Base-by-base conservation (phyloP, 2,797 vertebrate genomes). In the Pangasius djambal region DNA sequence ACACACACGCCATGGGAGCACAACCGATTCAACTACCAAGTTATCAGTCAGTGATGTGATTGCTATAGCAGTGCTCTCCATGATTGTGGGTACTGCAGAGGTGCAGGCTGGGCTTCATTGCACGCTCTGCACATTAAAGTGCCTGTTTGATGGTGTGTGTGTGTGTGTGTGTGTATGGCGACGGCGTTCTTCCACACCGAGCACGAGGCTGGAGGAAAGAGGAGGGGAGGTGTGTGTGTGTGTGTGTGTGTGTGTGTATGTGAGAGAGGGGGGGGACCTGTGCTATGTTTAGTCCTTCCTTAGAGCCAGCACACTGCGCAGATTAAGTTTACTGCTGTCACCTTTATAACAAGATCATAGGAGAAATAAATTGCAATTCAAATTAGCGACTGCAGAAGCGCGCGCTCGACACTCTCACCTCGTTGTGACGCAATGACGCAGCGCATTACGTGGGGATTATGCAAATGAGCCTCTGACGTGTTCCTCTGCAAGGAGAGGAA, bases 401-500 rank as follows among this genome's bases (percentile, higher is more conserved):
- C 50, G 65, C 74, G 59, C 57, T 28, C 12, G 7, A 25, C 37
- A 20, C n/a, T 55, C 57, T 37, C 55, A 59, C 74, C 63, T 20
- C 37, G 83, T 28, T n/a, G 59, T 92, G 92, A 92, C 87, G 91
- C 90, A 84, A 87, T 85, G 83, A 85, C 83, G 65, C 78, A 75
- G 69, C 57, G 52, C 86, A 57, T 87, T 88, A 86, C 88, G 79
- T 87, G 92, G 92, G 89, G n/a, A 87, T 82, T 87, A 95, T 94
- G 92, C 94, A 95, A 96, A 95, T 96, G 77, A 93, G 93, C 90
- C 90, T 93, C 31, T 91, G 92, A 85, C 89, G 91, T 90, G 48
- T 87, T 93, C 92, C 92, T 86, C 88, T 88, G 93, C 91, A 88
- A 85, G 92, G 91, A 93, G 93, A 95, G 96, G 96, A 97, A 97